A percentile compares a stretch with the other conserved stretches of the same genome.
Evolutionary conservation across 2,113 vertebrate species (phyloP).

Genomic region (Dromaius novaehollandiae): DNA sequence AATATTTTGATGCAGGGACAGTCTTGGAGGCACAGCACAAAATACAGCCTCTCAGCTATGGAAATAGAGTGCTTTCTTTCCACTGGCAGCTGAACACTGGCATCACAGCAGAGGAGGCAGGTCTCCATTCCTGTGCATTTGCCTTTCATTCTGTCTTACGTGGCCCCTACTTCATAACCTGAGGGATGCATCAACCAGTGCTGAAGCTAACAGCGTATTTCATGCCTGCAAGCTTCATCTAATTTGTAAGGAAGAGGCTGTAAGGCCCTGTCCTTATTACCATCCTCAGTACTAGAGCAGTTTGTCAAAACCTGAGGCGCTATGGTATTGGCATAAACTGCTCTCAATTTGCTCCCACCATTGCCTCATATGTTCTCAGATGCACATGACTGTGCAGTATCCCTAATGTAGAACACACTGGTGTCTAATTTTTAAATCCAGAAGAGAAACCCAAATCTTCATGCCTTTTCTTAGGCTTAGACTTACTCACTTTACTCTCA

Average conservation of each 20-base stretch:
- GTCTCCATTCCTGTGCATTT: background rate
- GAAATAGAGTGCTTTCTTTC: background rate
- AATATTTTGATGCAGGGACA: background rate
- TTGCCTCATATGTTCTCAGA: background rate
- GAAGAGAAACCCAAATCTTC: background rate
- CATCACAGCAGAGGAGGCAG: background rate
- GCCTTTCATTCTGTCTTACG: background rate
- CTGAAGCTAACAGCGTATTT: background rate
- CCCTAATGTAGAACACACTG: background rate
- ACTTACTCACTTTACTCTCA: constrained; percentile 57
- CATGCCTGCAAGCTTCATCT: background rate
- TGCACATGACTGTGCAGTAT: background rate
- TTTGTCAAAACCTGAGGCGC: background rate
- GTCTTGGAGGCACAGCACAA: background rate
- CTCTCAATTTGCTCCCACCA: background rate
- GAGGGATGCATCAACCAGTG: background rate
- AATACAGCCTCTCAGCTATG: background rate
- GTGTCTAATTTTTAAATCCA: background rate
- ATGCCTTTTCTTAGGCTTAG: background rate
- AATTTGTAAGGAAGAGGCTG: background rate
- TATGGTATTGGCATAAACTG: background rate
- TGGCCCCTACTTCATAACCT: background rate
- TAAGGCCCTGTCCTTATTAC: background rate
- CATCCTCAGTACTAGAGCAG: background rate
- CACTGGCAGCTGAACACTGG: background rate